phyloP scores from a whole-genome alignment of 2,797 vertebrate genomes.

The Eremophila alpestris region DNA sequence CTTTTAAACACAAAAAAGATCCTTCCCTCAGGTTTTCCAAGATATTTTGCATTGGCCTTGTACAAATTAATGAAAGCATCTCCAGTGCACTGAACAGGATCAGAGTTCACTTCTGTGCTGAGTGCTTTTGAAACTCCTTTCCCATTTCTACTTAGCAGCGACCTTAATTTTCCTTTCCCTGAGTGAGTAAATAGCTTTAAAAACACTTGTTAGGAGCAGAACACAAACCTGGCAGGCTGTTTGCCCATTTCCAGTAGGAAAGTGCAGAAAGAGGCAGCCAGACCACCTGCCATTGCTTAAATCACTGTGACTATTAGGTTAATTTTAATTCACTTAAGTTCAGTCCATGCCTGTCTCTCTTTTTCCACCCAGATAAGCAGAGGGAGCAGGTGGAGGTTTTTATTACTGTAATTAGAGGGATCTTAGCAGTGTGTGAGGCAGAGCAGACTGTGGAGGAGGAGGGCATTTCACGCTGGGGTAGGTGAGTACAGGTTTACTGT shows the following conservation, averaged over 20 bases:
- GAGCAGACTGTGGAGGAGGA: background rate
- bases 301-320: background rate
- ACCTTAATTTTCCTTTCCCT: background rate
- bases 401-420: background rate
- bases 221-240: background rate
- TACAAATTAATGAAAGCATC: background rate
- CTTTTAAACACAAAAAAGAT: background rate
- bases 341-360: background rate
- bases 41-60: background rate
- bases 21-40: background rate
- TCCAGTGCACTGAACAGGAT: background rate
- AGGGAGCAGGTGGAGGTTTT: conserved; percentile 11
- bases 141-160: background rate
- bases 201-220: background rate
- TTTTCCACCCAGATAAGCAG: background rate
- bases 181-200: background rate
- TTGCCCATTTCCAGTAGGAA: background rate
- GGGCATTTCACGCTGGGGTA: background rate
- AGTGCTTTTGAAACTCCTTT: background rate
- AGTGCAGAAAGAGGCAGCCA: background rate
- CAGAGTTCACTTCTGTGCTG: background rate
- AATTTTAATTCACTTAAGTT: conserved; percentile 15
- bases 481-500: background rate
- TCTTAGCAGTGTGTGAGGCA: background rate
- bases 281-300: background rate